Percentiles rank a stretch among this genome's conserved stretches.
These are phyloP conservation scores for Planiliza haematocheilus DNA, from an alignment of 2,113 vertebrate species.

Conservation along the genomic window DNA sequence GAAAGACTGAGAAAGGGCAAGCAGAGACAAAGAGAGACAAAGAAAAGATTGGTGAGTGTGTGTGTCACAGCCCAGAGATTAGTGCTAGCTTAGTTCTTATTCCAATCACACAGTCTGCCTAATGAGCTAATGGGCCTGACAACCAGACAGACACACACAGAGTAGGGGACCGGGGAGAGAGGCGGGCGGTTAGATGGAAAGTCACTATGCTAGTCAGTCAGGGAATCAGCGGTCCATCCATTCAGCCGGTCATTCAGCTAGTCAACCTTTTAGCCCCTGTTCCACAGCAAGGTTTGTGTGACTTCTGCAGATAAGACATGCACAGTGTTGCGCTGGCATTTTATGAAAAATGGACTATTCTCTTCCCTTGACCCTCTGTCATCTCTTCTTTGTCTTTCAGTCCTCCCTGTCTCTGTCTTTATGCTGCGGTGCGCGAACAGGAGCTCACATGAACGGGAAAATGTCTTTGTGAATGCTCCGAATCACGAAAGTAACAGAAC, in stretches of 20 bases:
- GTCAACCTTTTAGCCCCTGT: constrained; percentile 63
- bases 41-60: constrained; percentile 46
- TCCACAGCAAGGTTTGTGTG: constrained; percentile 42
- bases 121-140: constrained; percentile 80
- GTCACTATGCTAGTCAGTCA: constrained; percentile 61
- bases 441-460: constrained; percentile 14
- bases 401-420: background rate
- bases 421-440: background rate
- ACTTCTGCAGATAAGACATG: constrained; percentile 54
- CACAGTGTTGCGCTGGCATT: constrained; percentile 51
- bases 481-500: constrained; percentile 28
- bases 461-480: constrained; percentile 8
- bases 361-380: constrained; percentile 39
- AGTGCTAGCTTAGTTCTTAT: constrained; percentile 73
- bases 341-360: background rate
- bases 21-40: constrained; percentile 51
- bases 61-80: constrained; percentile 64
- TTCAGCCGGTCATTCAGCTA: constrained; percentile 52
- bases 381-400: constrained; percentile 8
- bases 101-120: constrained; percentile 76
- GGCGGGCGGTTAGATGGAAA: constrained; percentile 57
- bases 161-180: constrained; percentile 54
- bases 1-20: constrained; percentile 66
- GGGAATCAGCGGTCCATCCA: constrained; percentile 55
- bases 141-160: constrained; percentile 73